Percentiles rank a stretch among this genome's conserved stretches.
These are phyloP conservation scores for Microplitis demolitor DNA, from an alignment of 1,140 invertebrate genomes.

Conservation along the genomic window DNA sequence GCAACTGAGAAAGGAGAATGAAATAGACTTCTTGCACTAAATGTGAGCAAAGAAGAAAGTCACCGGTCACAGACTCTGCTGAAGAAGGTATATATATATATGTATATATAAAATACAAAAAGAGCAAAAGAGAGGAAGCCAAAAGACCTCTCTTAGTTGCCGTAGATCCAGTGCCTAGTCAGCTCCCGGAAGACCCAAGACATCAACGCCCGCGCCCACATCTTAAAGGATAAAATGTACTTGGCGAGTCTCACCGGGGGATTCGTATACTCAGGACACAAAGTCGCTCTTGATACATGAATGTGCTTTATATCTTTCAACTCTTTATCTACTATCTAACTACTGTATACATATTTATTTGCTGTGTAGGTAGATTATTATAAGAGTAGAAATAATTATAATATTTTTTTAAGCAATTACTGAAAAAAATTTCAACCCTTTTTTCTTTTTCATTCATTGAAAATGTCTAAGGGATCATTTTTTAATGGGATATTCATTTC, in stretches of 20 bases:
- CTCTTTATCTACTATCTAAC: not conserved
- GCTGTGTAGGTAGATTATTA: not conserved
- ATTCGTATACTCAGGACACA: not conserved
- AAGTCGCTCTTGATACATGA: slow-evolving; percentile 12
- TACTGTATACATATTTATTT: not conserved
- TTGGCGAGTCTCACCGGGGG: slow-evolving; percentile 16
- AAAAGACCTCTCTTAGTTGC: not conserved
- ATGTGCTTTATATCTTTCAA: slow-evolving; percentile 6
- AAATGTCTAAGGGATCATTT: too few relatives aligned
- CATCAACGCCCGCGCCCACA: slow-evolving; percentile 13
- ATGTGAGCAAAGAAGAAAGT: not conserved
- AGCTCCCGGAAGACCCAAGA: slow-evolving; percentile 23
- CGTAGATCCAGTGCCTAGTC: slow-evolving; percentile 26
- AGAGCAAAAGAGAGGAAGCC: not conserved
- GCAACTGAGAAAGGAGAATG: not conserved
- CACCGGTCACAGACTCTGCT: not conserved
- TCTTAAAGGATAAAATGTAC: slow-evolving; percentile 25
- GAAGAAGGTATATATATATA: not conserved
- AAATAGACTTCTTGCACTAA: not conserved
- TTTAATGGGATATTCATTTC: too few relatives aligned
- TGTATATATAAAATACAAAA: too few relatives aligned
- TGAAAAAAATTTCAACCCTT: not conserved
- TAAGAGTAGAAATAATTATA: too few relatives aligned
- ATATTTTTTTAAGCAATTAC: not conserved
- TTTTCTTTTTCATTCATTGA: too few relatives aligned